Base-by-base conservation (phyloP, 2,797 vertebrate species). In the Gallinago nigripennis region DNA sequence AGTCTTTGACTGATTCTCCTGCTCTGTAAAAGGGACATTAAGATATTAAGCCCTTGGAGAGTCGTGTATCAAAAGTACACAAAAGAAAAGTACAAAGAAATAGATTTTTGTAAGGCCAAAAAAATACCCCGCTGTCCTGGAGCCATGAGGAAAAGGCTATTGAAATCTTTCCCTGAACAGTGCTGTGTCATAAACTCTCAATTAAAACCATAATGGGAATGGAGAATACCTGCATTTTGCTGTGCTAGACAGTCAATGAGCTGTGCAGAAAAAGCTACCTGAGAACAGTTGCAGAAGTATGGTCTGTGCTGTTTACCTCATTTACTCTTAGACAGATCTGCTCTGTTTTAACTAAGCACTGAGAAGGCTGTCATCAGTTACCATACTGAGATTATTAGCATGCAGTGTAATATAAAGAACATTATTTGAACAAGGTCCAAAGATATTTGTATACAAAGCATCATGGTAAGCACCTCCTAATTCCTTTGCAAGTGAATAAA, bases 21-120 rank as follows among this genome's bases (percentile, higher is more conserved):
- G 82, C 43, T 88, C 79, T 94, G 79, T 85, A 78, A 95, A 97
- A 92, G 66, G 18, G 39, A 76, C 75, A 83, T 94, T 92, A 94
- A 66, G 88, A 92, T 89, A 92, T 95, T 94, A 95, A 94, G 73
- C 51, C 80, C 68, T 82, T 37, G 24, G 68, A 95, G 57, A 93
- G n/a, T 9, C 0, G 0, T 39, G 53, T 61, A 88, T 45, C 69
- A 80, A 85, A 95, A 73, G 61, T 51, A 77, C 9, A 16, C 65
- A 77, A 72, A 37, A 73, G 2, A 57, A 46, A 89, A 53, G 5
- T 73, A 69, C 25, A 50, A 91, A 86, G 17, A 86, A 84, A 93
- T 77, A 71, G 39, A 73, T 73, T 65, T 65, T 76, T 86, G 30
- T 61, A 82, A 82, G 48, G 41, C 53, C 8, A 88, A 88, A 79